These are phyloP conservation scores for Calosoma granatense DNA, from an alignment of 1,140 invertebrate species.

Conservation along the genomic window DNA sequence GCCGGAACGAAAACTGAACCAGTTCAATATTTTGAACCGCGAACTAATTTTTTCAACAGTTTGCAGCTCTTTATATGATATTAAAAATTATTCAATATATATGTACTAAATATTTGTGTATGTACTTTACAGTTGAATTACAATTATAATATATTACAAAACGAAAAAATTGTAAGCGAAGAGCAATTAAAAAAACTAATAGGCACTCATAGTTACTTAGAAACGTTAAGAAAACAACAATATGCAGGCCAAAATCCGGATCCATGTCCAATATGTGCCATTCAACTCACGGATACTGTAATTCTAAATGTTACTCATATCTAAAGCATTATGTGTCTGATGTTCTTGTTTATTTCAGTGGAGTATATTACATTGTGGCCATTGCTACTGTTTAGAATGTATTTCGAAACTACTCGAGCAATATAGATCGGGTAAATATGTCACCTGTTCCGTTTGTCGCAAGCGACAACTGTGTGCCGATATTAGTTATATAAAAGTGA, in stretches of 20 bases:
- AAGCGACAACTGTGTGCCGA: conserved; percentile 39
- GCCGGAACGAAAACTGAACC: no score
- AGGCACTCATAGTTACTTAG: conserved; percentile 34
- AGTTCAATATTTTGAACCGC: no score
- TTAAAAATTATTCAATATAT: not conserved
- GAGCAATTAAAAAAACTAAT: conserved; percentile 34
- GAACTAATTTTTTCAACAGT: conserved; percentile 1
- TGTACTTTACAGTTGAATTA: no score
- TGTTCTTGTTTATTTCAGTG: conserved; percentile 36
- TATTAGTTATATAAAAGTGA: conserved; percentile 48
- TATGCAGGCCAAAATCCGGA: conserved; percentile 37
- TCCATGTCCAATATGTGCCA: conserved; percentile 61
- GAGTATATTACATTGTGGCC: conserved; percentile 58
- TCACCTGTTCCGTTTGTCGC: conserved; percentile 59
- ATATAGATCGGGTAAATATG: conserved; percentile 14
- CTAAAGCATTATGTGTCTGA: not conserved
- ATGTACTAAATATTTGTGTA: not conserved
- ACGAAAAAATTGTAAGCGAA: conserved; percentile 24
- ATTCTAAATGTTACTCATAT: conserved; percentile 2
- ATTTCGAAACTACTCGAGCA: conserved; percentile 34
- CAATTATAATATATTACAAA: conserved; percentile 17
- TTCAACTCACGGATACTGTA: conserved; percentile 40
- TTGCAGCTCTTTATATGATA: not conserved
- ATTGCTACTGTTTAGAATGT: conserved; percentile 56
- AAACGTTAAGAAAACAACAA: conserved; percentile 34